These are phyloP conservation scores for Oceanites oceanicus DNA, from an alignment of 2,113 vertebrate species.

Conservation along the genomic window DNA sequence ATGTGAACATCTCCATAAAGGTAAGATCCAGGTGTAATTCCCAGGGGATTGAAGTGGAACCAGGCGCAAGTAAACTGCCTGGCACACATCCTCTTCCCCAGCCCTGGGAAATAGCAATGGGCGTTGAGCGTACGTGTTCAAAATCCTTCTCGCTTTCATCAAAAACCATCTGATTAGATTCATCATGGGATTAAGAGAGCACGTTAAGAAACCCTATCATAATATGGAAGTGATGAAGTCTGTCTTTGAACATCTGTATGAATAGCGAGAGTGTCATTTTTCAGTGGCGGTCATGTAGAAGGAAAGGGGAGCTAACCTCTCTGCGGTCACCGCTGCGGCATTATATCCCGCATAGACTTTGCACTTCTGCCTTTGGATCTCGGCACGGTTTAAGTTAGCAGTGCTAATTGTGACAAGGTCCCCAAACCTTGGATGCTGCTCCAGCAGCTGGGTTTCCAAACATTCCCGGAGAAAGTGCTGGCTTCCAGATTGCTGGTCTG, in stretches of 20 bases:
- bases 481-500: background rate
- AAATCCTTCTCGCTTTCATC: background rate
- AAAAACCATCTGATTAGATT: background rate
- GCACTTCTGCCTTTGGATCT: background rate
- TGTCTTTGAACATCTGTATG: background rate
- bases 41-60: background rate
- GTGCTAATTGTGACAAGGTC: background rate
- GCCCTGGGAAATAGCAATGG: background rate
- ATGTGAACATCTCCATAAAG: background rate
- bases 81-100: background rate
- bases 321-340: background rate
- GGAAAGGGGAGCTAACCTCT: background rate
- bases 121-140: fast-evolving
- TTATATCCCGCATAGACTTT: background rate
- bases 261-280: fast-evolving
- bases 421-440: background rate
- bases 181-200: background rate
- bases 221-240: background rate
- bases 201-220: background rate
- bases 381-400: background rate
- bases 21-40: conserved; percentile 21
- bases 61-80: background rate
- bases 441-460: background rate
- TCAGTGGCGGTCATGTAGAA: background rate
- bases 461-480: background rate